Conservation (phyloP, 2,797 vertebrate species). For the Salarias fasciatus region DNA sequence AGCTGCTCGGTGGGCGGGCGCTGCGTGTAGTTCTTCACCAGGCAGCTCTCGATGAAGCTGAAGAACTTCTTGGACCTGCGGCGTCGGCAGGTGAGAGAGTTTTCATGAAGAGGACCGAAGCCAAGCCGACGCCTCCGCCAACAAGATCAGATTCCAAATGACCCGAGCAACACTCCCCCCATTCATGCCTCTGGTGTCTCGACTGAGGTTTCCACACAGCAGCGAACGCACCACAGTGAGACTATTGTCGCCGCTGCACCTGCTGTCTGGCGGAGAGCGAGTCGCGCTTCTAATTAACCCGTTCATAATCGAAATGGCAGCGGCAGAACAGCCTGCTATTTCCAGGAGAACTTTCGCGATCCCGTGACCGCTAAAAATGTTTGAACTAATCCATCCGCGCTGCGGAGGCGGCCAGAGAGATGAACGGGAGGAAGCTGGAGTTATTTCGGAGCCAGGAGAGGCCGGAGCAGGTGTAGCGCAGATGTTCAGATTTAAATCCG, state of each 20-base stretch:
- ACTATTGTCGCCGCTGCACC: slow-evolving; percentile 34
- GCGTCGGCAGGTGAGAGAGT: background rate
- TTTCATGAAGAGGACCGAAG: background rate
- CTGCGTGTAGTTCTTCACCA: slow-evolving; percentile 98
- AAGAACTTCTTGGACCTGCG: slow-evolving; percentile 98
- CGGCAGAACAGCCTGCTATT: no score
- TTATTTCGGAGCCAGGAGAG: slow-evolving; percentile 31
- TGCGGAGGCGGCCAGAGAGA: background rate
- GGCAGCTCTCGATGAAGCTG: slow-evolving; percentile 96
- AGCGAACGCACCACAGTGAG: background rate
- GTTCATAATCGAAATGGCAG: no score
- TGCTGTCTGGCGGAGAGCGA: slow-evolving; percentile 15
- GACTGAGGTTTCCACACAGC: slow-evolving; percentile 7
- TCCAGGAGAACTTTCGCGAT: no score
- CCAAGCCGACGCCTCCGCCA: slow-evolving; percentile 16
- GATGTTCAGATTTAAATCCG: slow-evolving; percentile 55
- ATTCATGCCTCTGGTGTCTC: slow-evolving; percentile 13
- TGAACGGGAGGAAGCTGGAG: background rate
- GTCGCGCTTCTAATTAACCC: no score
- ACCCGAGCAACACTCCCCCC: no score
- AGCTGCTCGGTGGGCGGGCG: slow-evolving; percentile 96
- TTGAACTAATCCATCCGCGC: background rate
- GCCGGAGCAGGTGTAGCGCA: slow-evolving; percentile 66
- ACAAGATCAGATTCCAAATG: slow-evolving; percentile 8
- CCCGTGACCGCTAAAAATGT: no score